These are phyloP conservation scores for Diorhabda carinulata DNA, from an alignment of 1,140 invertebrate genomes.

Conservation along the genomic window DNA sequence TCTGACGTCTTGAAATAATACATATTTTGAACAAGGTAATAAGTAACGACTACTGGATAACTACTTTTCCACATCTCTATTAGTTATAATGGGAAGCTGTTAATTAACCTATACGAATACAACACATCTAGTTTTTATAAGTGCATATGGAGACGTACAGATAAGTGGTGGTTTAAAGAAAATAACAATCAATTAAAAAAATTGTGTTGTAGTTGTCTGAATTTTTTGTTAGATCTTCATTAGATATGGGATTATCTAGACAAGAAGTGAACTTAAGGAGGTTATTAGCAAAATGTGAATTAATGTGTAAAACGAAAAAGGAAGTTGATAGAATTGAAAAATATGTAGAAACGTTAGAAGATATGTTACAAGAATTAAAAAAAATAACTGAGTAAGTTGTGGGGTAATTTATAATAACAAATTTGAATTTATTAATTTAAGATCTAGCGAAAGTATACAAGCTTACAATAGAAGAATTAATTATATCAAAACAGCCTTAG, in stretches of 20 bases:
- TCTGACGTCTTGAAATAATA: too few relatives aligned
- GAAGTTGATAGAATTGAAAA: conserved; percentile 68
- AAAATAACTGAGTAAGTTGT: conserved; percentile 56
- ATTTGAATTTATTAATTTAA: conserved; percentile 14
- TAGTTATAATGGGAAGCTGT: too few relatives aligned
- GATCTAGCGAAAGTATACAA: conserved; percentile 30
- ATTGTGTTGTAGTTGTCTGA: too few relatives aligned
- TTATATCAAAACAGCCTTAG: conserved; percentile 30
- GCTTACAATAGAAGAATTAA: conserved; percentile 33
- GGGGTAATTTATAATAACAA: background rate
- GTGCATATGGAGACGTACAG: too few relatives aligned
- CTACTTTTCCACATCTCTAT: too few relatives aligned
- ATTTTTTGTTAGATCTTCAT: background rate
- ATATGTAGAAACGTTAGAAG: conserved; percentile 64
- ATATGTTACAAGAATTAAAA: conserved; percentile 65
- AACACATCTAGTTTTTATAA: too few relatives aligned
- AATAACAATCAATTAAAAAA: too few relatives aligned
- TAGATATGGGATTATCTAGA: conserved; percentile 49
- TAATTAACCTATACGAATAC: too few relatives aligned
- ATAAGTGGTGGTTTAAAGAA: too few relatives aligned
- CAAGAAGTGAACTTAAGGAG: conserved; percentile 69
- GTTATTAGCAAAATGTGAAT: conserved; percentile 65
- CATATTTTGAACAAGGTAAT: too few relatives aligned
- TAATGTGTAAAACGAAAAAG: conserved; percentile 64
- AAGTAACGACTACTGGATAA: too few relatives aligned